A percentile compares a stretch with the other conserved stretches of the same genome.
These are phyloP conservation scores for Enteromius mattozi DNA, from an alignment of 2,797 vertebrate species.

Conservation along the genomic window DNA sequence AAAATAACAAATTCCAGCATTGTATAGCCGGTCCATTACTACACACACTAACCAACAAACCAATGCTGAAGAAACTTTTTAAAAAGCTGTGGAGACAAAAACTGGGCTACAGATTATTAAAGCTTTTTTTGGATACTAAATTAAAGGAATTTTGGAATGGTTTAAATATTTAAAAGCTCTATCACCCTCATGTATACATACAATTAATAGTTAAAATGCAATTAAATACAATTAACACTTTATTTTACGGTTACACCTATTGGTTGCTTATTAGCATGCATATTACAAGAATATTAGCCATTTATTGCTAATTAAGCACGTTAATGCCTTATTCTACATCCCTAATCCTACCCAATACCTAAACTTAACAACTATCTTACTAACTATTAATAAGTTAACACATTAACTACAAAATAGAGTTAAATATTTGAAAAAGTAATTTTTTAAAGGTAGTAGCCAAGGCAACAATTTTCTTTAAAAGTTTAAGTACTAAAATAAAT, in stretches of 20 bases:
- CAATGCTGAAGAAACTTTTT: conserved; percentile 4
- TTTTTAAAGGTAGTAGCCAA: neutral
- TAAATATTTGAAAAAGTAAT: no score
- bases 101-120: neutral
- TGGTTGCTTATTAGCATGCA: no score
- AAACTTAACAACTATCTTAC: no score
- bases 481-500: neutral
- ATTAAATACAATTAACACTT: no score
- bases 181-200: neutral
- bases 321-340: no score
- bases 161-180: neutral
- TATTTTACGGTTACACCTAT: no score
- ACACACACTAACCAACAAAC: conserved; percentile 15
- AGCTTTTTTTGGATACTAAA: neutral
- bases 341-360: no score
- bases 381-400: no score
- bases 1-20: conserved; percentile 10
- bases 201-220: no score
- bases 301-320: no score
- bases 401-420: no score
- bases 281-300: no score
- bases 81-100: neutral
- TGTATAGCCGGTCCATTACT: neutral
- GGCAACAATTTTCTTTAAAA: neutral
- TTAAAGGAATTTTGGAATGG: neutral